Evolutionary conservation across 2,797 vertebrate species (phyloP), one percentile per base, ranked within the genome.

Genomic region (Paramormyrops hopkinsi): DNA sequence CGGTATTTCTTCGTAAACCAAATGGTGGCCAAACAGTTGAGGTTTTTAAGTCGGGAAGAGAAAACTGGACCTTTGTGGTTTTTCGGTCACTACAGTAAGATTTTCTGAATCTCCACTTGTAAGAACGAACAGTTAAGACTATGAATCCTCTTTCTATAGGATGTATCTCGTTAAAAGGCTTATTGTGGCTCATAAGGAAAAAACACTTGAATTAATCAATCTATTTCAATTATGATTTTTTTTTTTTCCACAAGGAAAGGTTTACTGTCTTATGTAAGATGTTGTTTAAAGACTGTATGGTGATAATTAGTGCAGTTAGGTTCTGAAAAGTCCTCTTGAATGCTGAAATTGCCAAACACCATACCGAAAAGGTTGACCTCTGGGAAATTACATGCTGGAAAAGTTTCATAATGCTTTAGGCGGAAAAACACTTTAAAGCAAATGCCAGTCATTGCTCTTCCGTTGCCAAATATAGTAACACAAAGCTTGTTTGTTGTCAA

Each of bases 1-100:
- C n/a, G 82, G 88, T 89, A 91, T 82, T 56, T 85, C 90, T 90
- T 84, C 69, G 89, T 90, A 91, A 91, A 92, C 90, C 89, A 56
- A 87, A 76, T 76, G 56, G 48, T 73, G 90, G 56, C 19, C 37
- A 41, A 37, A 87, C 33, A 9, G 50, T 17, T 33, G 48, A 33
- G 84, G 50, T 19, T 86, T 86, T 82, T 87, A 7, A 86, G 29
- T 54, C 14, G 9, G 7, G 85, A 44, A 87, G 17, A 41, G 83
- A 25, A 22, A 85, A 17, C n/a, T 25, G 83, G 83, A 50, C 86
- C 53, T 59, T 62, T 0, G 0, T 86, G 85, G 54, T 83, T 91
- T 76, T 25, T 76, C 59, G 54, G 17, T 87, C 50, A 87, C 48
- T 86, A 86, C 54, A 86, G 65, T 37, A 88, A 88, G 85, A 50